Evolutionary conservation across 1,140 invertebrate species (phyloP), one percentile per base, ranked within the genome.

Genomic region (Drosophila auraria): DNA sequence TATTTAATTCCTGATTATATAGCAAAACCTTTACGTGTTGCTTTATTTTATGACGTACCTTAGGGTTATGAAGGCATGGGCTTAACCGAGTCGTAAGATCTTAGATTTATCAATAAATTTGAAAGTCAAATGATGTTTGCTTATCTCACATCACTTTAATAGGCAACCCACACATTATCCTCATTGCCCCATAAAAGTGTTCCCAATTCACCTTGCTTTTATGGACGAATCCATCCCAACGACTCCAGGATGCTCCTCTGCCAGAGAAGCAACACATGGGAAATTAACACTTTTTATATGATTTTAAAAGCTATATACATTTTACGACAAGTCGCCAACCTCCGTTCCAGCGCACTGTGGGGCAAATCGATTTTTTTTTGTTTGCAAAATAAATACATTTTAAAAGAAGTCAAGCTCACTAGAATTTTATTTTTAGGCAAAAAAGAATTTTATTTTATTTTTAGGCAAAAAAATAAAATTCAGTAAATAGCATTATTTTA

Each of bases 231-330:
- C 70, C 70, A 72, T 69, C 50, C 50, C 12, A 50, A 38, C 14
- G 20, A 57, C 40, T 44, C 17, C 30, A 36, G 17, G 38, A 17
- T 33, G 25, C 27, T 27, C 69, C 23, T 6, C 9, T 2, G 53
- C 36, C 25, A 5, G 40, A 47, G 54, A 59, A 77, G 72, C 72
- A 83, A 84, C 83, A 86, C 83, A 86, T 86, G 83, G 83, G 83
- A 83, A 89, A 87, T 87, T 87, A 87, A 87, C 83, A 87, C 83
- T 89, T 89, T 89, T 89, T 89, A 87, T 87, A 78, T 58, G 83
- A 87, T 87, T 87, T 87, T 87, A 90, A 87, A 87, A 76, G 82
- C 78, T 78, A 51, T 78, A 89, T 89, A 84, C 81, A 87, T 81
- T 87, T 87, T 89, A 87, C 78, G 84, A 89, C 84, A 80, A 62